These are phyloP conservation scores for Theonella swinhoei DNA, from an alignment of 37 sponge, comb jelly and placozoan genomes.

Conservation along the genomic window DNA sequence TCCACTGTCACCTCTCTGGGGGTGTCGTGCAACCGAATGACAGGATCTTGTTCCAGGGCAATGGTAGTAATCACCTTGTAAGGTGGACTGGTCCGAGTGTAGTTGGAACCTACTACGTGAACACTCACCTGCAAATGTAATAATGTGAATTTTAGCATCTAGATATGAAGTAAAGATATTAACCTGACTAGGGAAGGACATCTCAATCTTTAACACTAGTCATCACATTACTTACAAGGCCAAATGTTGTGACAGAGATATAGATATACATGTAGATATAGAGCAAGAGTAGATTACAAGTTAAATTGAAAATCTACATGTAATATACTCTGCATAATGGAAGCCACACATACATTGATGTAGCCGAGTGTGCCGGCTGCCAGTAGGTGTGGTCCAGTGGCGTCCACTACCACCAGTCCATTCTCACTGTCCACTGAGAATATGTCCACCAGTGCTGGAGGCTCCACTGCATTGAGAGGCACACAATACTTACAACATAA, in stretches of 20 bases:
- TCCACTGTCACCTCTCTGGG: conserved; percentile 7
- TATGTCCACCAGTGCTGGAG: conserved; percentile 14
- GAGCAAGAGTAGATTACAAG: too few species aligned
- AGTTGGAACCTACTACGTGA: conserved; percentile 53
- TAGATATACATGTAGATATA: too few species aligned
- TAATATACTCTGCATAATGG: too few species aligned
- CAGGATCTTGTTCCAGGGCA: conserved; percentile 22
- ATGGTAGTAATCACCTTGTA: background rate
- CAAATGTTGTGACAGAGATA: background rate
- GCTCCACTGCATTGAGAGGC: conserved; percentile 26
- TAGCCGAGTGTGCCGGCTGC: conserved; percentile 39
- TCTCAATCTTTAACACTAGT: background rate
- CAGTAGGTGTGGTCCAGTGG: conserved; percentile 32
- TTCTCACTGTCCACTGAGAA: conserved; percentile 32
- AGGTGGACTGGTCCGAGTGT: conserved; percentile 4
- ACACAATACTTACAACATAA: background rate
- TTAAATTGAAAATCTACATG: too few species aligned
- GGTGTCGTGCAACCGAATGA: conserved; percentile 22
- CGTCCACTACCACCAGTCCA: conserved; percentile 47
- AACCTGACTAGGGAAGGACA: background rate
- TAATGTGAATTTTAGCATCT: too few species aligned
- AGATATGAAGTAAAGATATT: background rate
- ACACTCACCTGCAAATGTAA: conserved; percentile 51
- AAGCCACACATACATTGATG: conserved; percentile 51
- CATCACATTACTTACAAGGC: background rate